These are phyloP conservation scores for Ceriagrion tenellum DNA, from an alignment of 2,888 invertebrate species.

Conservation along the genomic window DNA sequence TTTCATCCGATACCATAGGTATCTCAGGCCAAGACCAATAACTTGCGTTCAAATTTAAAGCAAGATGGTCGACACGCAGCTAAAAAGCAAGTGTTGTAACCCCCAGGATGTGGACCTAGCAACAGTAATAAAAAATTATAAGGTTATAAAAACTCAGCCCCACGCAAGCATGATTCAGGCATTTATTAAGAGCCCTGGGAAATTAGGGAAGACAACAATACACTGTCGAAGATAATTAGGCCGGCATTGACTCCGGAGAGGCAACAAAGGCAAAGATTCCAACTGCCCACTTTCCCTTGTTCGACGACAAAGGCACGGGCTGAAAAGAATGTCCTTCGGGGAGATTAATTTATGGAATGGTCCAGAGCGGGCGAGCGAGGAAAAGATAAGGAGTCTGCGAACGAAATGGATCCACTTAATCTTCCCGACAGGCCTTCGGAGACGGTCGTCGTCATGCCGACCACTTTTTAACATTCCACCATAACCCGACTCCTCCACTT, in stretches of 20 bases:
- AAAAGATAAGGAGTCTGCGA: constrained; percentile 59
- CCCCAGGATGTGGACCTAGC: not conserved
- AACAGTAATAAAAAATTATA: not conserved
- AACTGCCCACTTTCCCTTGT: not conserved
- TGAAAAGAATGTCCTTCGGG: constrained; percentile 14
- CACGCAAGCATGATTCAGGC: not conserved
- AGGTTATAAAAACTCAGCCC: not conserved
- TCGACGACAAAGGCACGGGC: constrained; percentile 31
- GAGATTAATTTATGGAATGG: constrained; percentile 55
- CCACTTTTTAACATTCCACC: constrained; percentile 61
- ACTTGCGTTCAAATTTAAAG: not conserved
- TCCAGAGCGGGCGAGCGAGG: constrained; percentile 49
- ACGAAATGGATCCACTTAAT: constrained; percentile 65
- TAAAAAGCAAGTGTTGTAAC: not conserved
- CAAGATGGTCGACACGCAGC: not conserved
- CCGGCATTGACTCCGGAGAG: constrained; percentile 14
- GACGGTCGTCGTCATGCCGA: constrained; percentile 56
- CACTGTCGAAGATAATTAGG: constrained; percentile 37
- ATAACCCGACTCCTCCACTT: not conserved
- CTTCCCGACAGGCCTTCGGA: constrained; percentile 59
- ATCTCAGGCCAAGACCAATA: no score
- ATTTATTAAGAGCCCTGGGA: not conserved
- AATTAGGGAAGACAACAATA: constrained; percentile 4
- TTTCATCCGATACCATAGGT: no score
- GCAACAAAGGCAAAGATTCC: constrained; percentile 24